Evolutionary conservation across 2,797 vertebrate species (phyloP).

Genomic region (Gallinago solitaria): DNA sequence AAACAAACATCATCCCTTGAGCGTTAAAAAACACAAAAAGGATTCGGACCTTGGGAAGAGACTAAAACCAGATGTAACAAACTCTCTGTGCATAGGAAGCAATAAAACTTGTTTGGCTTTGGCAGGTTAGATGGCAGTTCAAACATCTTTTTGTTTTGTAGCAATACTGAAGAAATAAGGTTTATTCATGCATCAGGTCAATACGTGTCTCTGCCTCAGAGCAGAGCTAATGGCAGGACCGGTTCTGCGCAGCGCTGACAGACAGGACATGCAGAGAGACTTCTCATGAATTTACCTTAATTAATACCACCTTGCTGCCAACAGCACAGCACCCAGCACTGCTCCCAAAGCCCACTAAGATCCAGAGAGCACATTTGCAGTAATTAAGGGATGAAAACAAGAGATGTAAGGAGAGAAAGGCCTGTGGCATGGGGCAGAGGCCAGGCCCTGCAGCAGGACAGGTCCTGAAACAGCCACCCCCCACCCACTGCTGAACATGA

Average conservation of each 20-base stretch:
- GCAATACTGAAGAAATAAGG: neutral
- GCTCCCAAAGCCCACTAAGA: neutral
- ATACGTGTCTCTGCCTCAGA: neutral
- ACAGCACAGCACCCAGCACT: neutral
- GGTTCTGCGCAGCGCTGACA: neutral
- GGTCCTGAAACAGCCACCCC: neutral
- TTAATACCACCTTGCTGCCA: rapidly evolving
- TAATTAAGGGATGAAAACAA: neutral
- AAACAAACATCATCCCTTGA: neutral
- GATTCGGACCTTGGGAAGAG: neutral
- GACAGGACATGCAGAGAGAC: neutral
- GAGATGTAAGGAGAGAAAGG: neutral
- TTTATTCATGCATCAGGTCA: neutral
- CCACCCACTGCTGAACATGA: rapidly evolving
- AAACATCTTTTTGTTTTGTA: neutral
- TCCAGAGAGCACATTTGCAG: neutral
- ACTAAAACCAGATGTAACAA: neutral
- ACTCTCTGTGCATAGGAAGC: neutral
- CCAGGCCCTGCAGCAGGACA: neutral
- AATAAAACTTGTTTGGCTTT: neutral
- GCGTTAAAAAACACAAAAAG: neutral
- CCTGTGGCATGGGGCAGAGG: neutral
- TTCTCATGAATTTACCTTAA: neutral
- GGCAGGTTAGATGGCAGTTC: neutral
- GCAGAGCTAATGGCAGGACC: neutral